Base-by-base conservation (phyloP, 1,140 invertebrate species). In the Helicoverpa zea region DNA sequence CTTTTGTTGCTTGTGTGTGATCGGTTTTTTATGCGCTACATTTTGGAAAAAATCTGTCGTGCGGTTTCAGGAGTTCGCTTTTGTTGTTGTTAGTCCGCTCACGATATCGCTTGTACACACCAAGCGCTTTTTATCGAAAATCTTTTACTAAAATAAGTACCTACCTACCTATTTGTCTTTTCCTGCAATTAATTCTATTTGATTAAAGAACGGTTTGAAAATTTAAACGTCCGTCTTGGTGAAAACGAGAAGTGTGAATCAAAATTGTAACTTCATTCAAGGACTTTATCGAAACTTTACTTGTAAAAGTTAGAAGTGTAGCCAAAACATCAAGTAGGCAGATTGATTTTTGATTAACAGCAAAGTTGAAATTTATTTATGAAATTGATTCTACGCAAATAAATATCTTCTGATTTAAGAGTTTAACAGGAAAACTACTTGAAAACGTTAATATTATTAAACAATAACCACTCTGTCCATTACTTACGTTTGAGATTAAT, bases 311-410 rank as follows among this genome's bases (percentile, higher is more conserved):
- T 14, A 35, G 23, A 12, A 35, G 23, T 14, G 2, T 14, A 35
- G 29, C 14, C n/a, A 16, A 16, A 43, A 64, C 43, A 64, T 4
- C 63, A 43, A 64, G 43, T 64, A 43, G 61, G 35, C 5, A 43
- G 35, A 73, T 73, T 73, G 52, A 58, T 54, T 73, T 73, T 73
- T 56, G 70, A 73, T 73, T 73, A 56, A 7, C 29, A 54, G 18
- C 23, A 73, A 73, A 58, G 51, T 56, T 73, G 16, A 14, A 51
- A 16, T 70, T 70, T 51, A 29, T 70, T 29, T 52, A 51, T 52
- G 66, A 70, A 52, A 58, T 70, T 52, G 23, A 29, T 64, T 64
- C 30, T 10, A 64, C 30, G 43, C 61, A 14, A 35, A 35, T n/a
- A 63, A 64, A 54, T 52, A 56, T 30, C 56, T 30, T n/a, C 29